Evolutionary conservation across 2,797 vertebrate species (phyloP).

Genomic region (Acrossocheilus wenchowensis): DNA sequence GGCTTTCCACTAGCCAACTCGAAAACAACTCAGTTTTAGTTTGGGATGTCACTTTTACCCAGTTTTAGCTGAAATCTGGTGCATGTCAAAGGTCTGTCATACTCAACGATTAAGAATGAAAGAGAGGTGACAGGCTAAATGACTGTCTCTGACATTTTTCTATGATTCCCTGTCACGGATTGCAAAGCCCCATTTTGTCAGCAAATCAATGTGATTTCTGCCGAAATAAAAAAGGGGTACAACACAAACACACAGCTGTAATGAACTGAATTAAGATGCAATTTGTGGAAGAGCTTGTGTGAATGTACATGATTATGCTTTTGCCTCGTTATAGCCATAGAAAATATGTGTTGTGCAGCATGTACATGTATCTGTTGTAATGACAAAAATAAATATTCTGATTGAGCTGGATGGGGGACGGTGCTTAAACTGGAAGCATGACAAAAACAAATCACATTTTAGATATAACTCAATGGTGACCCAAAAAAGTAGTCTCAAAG

Average conservation of each 20-base stretch:
- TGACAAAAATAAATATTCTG: not conserved
- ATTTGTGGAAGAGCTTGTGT: not conserved
- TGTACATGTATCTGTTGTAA: not conserved
- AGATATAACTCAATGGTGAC: not conserved
- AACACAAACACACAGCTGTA: conserved; percentile 1
- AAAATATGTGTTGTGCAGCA: not conserved
- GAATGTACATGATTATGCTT: not conserved
- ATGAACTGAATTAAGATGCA: not conserved
- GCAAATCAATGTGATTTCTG: conserved; percentile 8
- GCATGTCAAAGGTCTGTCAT: conserved; percentile 20
- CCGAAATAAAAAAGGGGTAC: not conserved
- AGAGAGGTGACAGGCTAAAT: conserved; percentile 23
- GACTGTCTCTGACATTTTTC: conserved; percentile 2
- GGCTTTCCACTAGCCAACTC: not conserved
- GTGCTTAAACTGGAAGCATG: not conserved
- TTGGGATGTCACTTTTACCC: conserved; percentile 14
- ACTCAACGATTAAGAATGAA: conserved; percentile 4
- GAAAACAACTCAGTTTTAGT: not conserved
- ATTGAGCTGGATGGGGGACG: not conserved
- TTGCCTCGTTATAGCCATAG: not conserved
- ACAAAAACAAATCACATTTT: not conserved
- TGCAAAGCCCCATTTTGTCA: conserved; percentile 26
- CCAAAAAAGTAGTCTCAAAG: not conserved
- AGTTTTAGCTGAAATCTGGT: conserved; percentile 13
- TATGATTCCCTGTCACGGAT: conserved; percentile 5